Base-by-base conservation (phyloP, 2,113 vertebrate species). In the Pelmatolapia mariae region DNA sequence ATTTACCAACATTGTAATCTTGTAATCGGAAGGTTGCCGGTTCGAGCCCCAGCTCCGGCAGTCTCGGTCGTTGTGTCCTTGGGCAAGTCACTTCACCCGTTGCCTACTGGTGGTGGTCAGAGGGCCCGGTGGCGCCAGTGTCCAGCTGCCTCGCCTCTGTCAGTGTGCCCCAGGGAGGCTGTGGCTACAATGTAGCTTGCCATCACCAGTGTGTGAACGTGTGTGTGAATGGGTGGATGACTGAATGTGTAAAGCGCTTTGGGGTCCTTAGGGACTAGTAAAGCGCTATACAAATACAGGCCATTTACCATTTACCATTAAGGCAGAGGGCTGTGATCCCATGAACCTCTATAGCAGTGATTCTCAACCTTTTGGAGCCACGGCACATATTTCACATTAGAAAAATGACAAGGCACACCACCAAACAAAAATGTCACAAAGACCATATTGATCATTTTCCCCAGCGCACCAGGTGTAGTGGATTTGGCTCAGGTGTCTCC, bases 401-500 rank as follows among this genome's bases (percentile, higher is more conserved):
- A 56, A 56, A 56, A 56, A 56, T 26, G 22, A 56, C 54, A 56
- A 13, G 22, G 54, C 54, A 26, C 22, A 56, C 22, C 22, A 56
- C 54, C 4, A 56, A 26, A 56, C 12, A 26, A 56, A 56, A 56
- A 56, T 56, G 12, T 56, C 22, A 57, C 56, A 57, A 29, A 59
- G 8, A 59, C 26, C 57, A 6, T 31, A 59, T 59, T 59, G 15
- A 59, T 59, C 57, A 31, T 31, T 59, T 59, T 1, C 15, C 26
- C 57, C 15, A 1, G 0, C 5, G 1, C 15, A 31, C 3, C 57
- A 59, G 57, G 15, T 31, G 8, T 59, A 10, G 57, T 31, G 26
- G 57, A 31, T 31, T 59, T 31, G 15, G 57, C 57, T 31, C 57
- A 61, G 15, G 15, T 61, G 26, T 18, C 15, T 31, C 57, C 57